Percentiles rank a stretch among this genome's conserved stretches.
Conservation (phyloP, 2,113 vertebrate genomes). For the Nicator chloris region DNA sequence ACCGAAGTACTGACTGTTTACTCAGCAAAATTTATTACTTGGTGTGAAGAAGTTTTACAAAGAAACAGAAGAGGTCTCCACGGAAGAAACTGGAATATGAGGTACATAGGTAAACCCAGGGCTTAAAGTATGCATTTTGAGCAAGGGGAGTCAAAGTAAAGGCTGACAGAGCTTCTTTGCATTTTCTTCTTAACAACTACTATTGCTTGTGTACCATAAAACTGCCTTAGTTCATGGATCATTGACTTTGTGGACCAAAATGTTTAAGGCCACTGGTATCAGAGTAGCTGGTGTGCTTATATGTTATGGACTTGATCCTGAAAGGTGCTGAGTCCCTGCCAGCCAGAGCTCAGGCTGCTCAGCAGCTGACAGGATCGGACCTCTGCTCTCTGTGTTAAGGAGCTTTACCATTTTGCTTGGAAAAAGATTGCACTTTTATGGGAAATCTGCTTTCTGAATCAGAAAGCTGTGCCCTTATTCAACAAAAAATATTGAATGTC, state of each 20-base stretch:
- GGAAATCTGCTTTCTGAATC: not conserved
- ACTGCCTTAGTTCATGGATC: conserved; percentile 10
- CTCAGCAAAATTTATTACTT: not conserved
- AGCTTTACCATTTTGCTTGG: not conserved
- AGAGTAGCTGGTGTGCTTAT: not conserved
- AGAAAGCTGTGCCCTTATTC: not conserved
- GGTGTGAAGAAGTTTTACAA: not conserved
- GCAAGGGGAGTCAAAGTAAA: not conserved
- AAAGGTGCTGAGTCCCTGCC: not conserved
- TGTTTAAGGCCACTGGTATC: not conserved
- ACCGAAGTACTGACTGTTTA: not conserved
- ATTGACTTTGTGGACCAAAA: conserved; percentile 13
- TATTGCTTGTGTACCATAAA: conserved; percentile 3
- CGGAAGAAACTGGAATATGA: not conserved
- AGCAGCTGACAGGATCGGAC: not conserved
- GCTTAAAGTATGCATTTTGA: not conserved
- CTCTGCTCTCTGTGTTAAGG: not conserved
- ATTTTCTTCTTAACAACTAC: not conserved
- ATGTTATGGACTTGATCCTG: not conserved
- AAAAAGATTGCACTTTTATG: not conserved
- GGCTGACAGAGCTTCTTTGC: not conserved
- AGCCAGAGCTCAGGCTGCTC: not conserved
- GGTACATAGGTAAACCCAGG: not conserved
- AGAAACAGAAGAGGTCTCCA: not conserved
- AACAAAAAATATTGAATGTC: not conserved